Evolutionary conservation across 2,888 invertebrate species (phyloP), one percentile per base, ranked within the genome.

Genomic region (Pterostichus madidus): DNA sequence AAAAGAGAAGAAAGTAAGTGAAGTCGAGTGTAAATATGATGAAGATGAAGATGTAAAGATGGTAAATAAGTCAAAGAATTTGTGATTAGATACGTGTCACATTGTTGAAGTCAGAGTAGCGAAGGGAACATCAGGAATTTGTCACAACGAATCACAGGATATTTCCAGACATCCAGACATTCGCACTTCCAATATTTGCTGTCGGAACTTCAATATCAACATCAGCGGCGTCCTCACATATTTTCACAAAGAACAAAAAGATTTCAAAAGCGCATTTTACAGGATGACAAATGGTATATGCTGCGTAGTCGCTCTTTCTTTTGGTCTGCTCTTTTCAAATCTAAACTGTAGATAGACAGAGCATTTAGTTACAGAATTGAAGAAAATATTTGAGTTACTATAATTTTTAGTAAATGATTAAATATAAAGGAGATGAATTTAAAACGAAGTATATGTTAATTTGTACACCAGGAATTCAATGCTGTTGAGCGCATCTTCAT

Each of bases 31-130:
- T 7, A 39, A 39, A 39, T 39, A 39, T 39, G 39, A 39, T 8
- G 39, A 39, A 39, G 5, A 6, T 39, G 17, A 7, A 17, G 59
- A 59, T 31, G 59, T 59, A 7, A 24, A 11, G 59, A 31, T 10
- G 31, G 64, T 64, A 64, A 64, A 64, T 64, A 64, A 64, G 64
- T 64, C 5, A 64, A 64, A 64, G 64, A 64, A 64, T 64, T 64
- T 35, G 35, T 64, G 64, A 64, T 64, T 64, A 64, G 64, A 64
- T 32, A 13, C 64, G 13, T 64, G 64, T 64, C 64, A 64, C 64
- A 64, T n/a, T 35, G 64, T 35, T 64, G 35, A 31, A 64, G 32
- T 35, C 35, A 13, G 35, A 13, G 5, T 5, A 0, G n/a, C 49
- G 49, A 49, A 49, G 5, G 49, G n/a, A 5, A n/a, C 49, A 24